Percentiles rank a stretch among this genome's conserved stretches.
Conservation (phyloP, 1,140 invertebrate genomes). For the Ridgeia piscesae region DNA sequence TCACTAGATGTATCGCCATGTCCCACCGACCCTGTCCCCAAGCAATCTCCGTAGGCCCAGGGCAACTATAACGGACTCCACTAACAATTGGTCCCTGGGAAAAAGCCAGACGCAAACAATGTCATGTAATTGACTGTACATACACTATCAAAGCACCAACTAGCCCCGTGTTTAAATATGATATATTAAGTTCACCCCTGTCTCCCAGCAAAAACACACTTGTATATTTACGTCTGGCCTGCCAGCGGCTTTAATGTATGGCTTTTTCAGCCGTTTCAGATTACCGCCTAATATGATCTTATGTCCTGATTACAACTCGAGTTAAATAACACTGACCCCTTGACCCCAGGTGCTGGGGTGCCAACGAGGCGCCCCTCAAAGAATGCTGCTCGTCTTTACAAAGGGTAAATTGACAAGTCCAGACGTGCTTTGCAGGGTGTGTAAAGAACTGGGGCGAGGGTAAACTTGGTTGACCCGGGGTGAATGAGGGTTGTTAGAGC, state of each 20-base stretch:
- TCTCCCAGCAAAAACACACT: background rate
- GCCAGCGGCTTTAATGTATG: background rate
- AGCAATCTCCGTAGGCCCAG: background rate
- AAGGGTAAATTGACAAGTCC: background rate
- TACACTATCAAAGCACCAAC: background rate
- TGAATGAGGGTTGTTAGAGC: background rate
- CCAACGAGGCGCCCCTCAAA: background rate
- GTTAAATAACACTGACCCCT: background rate
- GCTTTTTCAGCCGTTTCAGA: background rate
- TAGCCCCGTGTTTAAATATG: background rate
- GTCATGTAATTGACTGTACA: background rate
- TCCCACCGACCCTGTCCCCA: too few species aligned
- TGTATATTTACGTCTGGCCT: background rate
- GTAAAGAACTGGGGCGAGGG: background rate
- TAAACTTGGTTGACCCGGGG: background rate
- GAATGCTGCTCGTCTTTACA: background rate
- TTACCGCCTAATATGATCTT: background rate
- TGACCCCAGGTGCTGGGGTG: background rate
- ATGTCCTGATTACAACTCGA: background rate
- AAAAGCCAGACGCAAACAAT: background rate
- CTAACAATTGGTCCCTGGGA: background rate
- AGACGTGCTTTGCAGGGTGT: background rate
- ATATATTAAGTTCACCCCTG: background rate
- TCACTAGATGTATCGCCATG: too few species aligned
- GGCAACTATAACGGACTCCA: background rate